Percentiles rank a stretch among this genome's conserved stretches.
Evolutionary conservation across 2,888 invertebrate species (phyloP).

Genomic region (Chirona hameri): DNA sequence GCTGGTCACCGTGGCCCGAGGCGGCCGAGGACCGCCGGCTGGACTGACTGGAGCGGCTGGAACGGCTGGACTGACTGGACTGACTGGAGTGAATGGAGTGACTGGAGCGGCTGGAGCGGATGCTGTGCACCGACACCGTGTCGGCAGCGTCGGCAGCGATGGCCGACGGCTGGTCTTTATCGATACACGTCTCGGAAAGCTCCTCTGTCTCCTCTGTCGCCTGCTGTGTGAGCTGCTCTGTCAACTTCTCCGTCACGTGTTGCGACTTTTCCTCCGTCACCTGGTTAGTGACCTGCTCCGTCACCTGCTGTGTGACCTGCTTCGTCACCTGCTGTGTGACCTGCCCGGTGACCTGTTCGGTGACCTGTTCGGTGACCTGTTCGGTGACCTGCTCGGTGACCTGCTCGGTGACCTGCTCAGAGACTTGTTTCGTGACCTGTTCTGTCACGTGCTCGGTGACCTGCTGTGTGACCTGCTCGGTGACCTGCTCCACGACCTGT

Average conservation of each 20-base stretch:
- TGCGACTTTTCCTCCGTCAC: neutral
- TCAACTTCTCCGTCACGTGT: neutral
- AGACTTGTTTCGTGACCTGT: no score
- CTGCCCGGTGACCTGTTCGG: no score
- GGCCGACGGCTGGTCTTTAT: neutral
- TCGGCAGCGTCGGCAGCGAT: neutral
- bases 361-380: no score
- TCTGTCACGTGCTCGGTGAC: no score
- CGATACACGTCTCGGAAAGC: neutral
- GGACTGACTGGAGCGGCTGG: neutral
- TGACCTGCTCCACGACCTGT: neutral
- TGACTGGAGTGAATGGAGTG: no score
- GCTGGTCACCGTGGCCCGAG: neutral
- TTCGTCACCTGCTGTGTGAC: no score
- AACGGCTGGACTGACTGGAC: no score
- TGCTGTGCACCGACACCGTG: neutral
- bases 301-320: no score
- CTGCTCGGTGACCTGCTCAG: no score
- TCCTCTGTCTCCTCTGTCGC: neutral
- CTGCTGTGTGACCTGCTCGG: neutral
- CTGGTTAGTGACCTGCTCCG: no score
- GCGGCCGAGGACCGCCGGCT: neutral
- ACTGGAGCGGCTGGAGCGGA: neutral
- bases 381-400: no score
- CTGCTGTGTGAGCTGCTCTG: neutral